phyloP scores from a whole-genome alignment of 2,113 vertebrate genomes.

The Ancistrus triradiatus region DNA sequence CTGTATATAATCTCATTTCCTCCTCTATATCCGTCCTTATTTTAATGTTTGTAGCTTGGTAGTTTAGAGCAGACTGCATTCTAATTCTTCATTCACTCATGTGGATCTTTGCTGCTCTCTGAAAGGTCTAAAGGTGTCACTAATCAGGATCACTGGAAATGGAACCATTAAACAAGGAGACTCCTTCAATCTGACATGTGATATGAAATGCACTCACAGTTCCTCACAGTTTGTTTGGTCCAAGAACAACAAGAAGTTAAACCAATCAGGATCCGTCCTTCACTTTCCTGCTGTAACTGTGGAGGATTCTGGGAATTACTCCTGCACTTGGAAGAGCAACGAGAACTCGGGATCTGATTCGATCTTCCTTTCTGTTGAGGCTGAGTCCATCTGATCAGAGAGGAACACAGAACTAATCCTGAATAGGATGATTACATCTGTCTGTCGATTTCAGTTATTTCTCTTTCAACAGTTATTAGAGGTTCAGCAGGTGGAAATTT shows the following conservation, averaged over 20 bases:
- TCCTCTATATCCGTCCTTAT: no score
- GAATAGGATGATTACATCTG: background rate
- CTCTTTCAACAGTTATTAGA: background rate
- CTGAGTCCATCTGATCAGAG: background rate
- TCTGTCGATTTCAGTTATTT: background rate
- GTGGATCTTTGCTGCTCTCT: no score
- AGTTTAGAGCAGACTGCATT: no score
- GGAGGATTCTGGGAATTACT: slow-evolving; percentile 18
- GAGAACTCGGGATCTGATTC: background rate
- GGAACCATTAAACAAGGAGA: no score
- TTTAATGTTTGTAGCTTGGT: no score
- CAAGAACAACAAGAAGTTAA: slow-evolving; percentile 6
- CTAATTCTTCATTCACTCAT: no score
- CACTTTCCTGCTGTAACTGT: slow-evolving; percentile 6
- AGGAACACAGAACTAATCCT: background rate
- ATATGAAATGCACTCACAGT: slow-evolving; percentile 15
- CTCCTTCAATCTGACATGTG: slow-evolving; percentile 31
- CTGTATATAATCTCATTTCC: no score
- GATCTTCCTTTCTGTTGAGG: background rate
- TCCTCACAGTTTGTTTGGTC: slow-evolving; percentile 41
- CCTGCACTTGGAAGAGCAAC: slow-evolving; percentile 2
- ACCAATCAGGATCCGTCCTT: background rate
- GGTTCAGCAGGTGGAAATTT: background rate
- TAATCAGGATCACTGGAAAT: no score
- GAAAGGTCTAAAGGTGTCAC: no score